Evolutionary conservation across 2,113 vertebrate species (phyloP).

Genomic region (Callospermophilus lateralis): DNA sequence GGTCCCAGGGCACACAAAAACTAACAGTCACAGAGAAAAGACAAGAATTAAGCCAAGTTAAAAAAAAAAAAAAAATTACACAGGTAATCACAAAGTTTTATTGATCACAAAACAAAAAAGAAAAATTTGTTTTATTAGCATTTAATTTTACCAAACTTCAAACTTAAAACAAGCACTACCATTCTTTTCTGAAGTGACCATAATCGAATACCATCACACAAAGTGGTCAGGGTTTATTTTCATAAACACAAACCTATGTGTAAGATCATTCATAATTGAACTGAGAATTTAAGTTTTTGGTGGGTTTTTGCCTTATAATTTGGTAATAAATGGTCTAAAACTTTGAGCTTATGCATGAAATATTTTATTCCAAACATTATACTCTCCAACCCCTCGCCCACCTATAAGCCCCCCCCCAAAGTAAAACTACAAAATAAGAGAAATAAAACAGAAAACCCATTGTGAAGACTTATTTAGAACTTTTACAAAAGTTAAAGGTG

Average conservation of each 20-base stretch:
- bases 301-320: conserved; percentile 80
- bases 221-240: conserved; percentile 81
- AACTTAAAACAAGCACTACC: conserved; percentile 81
- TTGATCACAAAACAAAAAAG: conserved; percentile 83
- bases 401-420: conserved; percentile 6
- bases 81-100: conserved; percentile 81
- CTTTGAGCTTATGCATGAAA: conserved; percentile 80
- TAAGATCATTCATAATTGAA: conserved; percentile 73
- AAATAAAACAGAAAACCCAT: conserved; percentile 73
- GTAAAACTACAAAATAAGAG: conserved; percentile 64
- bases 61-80: conserved; percentile 81
- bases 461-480: conserved; percentile 79
- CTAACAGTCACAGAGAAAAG: conserved; percentile 95
- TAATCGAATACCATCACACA: conserved; percentile 78
- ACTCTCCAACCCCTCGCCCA: not conserved
- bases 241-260: conserved; percentile 82
- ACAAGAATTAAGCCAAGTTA: conserved; percentile 88
- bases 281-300: conserved; percentile 40
- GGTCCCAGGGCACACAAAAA: conserved; percentile 99
- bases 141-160: conserved; percentile 80
- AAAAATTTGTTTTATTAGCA: conserved; percentile 84
- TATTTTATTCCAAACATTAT: conserved; percentile 74
- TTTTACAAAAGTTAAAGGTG: conserved; percentile 85
- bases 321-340: conserved; percentile 79
- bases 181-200: conserved; percentile 84